Evolutionary conservation across 2,113 vertebrate species (phyloP), one percentile per base, ranked within the genome.

Genomic region (Sinocyclocheilus rhinocerous): DNA sequence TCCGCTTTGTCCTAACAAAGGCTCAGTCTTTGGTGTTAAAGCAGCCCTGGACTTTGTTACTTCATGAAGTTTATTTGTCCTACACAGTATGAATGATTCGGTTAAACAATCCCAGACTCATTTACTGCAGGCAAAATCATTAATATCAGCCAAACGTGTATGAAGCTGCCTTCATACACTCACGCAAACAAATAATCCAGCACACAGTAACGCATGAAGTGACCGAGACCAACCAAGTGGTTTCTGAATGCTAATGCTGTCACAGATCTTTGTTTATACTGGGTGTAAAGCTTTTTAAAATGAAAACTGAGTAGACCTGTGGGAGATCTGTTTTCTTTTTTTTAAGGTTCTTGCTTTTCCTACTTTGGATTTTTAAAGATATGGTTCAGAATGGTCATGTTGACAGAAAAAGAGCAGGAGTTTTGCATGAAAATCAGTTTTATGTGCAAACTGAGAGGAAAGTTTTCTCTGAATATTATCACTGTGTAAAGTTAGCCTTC

Each of bases 221-320:
- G 26, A 45, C 57, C 6, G 8, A 81, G 78, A 79, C 78, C 79
- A 13, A 13, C 79, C 67, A 59, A 83, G 59, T 73, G 69, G 48
- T 55, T 83, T 55, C 81, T 83, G 13, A 16, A 83, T 83, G 81
- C 69, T 83, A 83, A 83, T 83, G 67, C 8, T 69, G 42, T 83
- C 67, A 83, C 67, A 72, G 67, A 42, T 24, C 50, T 73, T 13
- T 59, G 67, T 57, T 57, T 59, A 73, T 20, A 67, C 59, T 7
- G n/a, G 16, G 39, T 36, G n/a, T 10, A 39, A 82, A 82, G 39
- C 61, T 18, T 67, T 82, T 48, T 29, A 69, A 82, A 67, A 72
- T 57, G 45, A 52, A 83, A 83, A n/a, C 48, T 9, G 80, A 52
- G 63, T 1, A 16, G 59, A 6, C 61, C 61, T 69, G 42, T 48